These are phyloP conservation scores for Capromys pilorides DNA, from an alignment of 2,797 vertebrate genomes.

Conservation along the genomic window DNA sequence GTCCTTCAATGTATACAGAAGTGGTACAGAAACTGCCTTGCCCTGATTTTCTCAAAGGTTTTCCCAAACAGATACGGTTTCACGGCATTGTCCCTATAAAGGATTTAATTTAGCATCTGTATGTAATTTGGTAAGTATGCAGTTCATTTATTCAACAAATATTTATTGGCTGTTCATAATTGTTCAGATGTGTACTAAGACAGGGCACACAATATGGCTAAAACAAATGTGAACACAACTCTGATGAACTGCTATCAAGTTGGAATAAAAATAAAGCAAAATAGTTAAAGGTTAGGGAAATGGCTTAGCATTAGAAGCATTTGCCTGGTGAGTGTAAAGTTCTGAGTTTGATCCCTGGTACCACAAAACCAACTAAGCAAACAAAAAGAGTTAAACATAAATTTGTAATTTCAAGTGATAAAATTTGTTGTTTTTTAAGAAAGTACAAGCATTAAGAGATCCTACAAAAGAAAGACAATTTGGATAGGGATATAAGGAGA, in stretches of 20 bases:
- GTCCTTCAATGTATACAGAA: not conserved
- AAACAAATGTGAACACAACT: not conserved
- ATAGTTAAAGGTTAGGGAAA: not conserved
- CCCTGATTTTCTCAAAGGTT: constrained; percentile 40
- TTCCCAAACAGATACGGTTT: not conserved
- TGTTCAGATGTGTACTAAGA: not conserved
- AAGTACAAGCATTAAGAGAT: not conserved
- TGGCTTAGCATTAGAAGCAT: too few relatives aligned
- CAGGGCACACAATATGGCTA: not conserved
- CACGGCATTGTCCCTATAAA: not conserved
- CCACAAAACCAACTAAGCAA: too few relatives aligned
- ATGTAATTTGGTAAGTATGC: not conserved
- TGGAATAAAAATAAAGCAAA: constrained; percentile 16
- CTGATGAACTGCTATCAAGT: not conserved
- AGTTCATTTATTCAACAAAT: constrained; percentile 16
- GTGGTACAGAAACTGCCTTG: not conserved
- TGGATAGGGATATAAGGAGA: not conserved
- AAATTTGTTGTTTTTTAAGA: not conserved
- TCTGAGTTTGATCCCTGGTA: too few relatives aligned
- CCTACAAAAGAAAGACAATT: not conserved
- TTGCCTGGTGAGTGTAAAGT: too few relatives aligned
- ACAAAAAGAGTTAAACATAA: constrained; percentile 19
- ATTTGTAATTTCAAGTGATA: constrained; percentile 15
- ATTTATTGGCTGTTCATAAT: not conserved
- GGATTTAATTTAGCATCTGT: not conserved